A percentile compares a stretch with the other conserved stretches of the same genome.
Evolutionary conservation across 64 coral and sea anemone genomes (phyloP).

Genomic region (Catalaphyllia jardinei): DNA sequence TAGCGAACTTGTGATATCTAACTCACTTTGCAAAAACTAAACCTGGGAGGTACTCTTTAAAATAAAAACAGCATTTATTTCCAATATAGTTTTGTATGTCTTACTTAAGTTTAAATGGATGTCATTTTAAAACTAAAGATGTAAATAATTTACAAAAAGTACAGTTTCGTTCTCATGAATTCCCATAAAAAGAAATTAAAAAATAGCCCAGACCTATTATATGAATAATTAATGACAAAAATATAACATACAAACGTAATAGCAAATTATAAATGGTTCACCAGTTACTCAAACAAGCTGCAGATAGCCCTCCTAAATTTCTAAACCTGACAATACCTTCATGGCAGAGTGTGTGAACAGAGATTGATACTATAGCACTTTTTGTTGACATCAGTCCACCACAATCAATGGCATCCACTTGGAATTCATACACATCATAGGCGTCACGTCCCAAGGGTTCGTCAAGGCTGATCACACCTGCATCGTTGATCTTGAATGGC

Average conservation of each 20-base stretch:
- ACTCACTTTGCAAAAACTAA: too few relatives aligned
- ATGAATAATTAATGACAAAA: conserved; percentile 18
- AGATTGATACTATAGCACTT: conserved; percentile 55
- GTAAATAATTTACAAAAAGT: neutral
- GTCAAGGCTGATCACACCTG: conserved; percentile 68
- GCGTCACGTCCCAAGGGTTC: conserved; percentile 61
- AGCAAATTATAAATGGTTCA: neutral
- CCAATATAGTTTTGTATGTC: too few relatives aligned
- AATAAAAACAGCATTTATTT: too few relatives aligned
- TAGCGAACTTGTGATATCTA: too few relatives aligned
- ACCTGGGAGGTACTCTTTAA: too few relatives aligned
- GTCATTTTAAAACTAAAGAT: neutral
- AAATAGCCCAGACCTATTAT: neutral
- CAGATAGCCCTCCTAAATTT: neutral
- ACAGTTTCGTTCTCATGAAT: neutral
- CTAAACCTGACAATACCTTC: conserved; percentile 46
- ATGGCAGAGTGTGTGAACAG: conserved; percentile 55
- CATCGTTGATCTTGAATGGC: conserved; percentile 69
- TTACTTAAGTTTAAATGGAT: too few relatives aligned
- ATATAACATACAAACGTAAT: neutral
- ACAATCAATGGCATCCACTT: conserved; percentile 87
- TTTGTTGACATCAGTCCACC: conserved; percentile 71
- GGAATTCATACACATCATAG: conserved; percentile 61
- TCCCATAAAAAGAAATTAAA: neutral
- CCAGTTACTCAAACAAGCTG: neutral